These are phyloP conservation scores for Sycophaga agraensis DNA, from an alignment of 1,140 invertebrate species.

Conservation along the genomic window DNA sequence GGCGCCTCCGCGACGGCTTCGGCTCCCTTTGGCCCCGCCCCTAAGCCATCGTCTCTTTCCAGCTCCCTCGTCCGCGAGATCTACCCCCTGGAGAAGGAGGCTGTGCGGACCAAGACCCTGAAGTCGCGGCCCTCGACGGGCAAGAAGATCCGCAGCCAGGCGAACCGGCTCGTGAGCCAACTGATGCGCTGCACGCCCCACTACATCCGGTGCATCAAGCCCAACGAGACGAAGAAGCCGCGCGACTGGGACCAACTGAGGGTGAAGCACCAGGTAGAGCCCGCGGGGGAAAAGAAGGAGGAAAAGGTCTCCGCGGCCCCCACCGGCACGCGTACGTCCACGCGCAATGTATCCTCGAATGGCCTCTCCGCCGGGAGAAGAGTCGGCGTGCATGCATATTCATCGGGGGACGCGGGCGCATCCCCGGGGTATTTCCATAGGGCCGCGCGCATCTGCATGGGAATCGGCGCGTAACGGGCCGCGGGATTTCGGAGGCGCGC, in stretches of 20 bases:
- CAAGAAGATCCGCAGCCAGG: constrained; percentile 74
- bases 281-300: too few species aligned
- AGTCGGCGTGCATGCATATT: too few species aligned
- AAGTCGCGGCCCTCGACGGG: constrained; percentile 69
- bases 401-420: too few species aligned
- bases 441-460: too few species aligned
- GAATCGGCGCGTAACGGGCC: too few species aligned
- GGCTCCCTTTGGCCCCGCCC: not conserved
- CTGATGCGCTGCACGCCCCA: constrained; percentile 74
- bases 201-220: constrained; percentile 77
- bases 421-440: too few species aligned
- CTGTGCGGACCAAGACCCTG: constrained; percentile 48
- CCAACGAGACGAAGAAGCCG: constrained; percentile 74
- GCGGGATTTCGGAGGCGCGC: too few species aligned
- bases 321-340: too few species aligned
- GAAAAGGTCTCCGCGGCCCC: too few species aligned
- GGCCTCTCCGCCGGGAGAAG: too few species aligned
- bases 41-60: constrained; percentile 12
- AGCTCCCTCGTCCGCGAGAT: constrained; percentile 66
- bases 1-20: not conserved
- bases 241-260: constrained; percentile 71
- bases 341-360: too few species aligned
- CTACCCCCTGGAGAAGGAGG: constrained; percentile 64
- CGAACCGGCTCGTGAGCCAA: constrained; percentile 71
- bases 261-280: constrained; percentile 65